Conservation (phyloP, 2,888 invertebrate species). For the Limenitis camilla region DNA sequence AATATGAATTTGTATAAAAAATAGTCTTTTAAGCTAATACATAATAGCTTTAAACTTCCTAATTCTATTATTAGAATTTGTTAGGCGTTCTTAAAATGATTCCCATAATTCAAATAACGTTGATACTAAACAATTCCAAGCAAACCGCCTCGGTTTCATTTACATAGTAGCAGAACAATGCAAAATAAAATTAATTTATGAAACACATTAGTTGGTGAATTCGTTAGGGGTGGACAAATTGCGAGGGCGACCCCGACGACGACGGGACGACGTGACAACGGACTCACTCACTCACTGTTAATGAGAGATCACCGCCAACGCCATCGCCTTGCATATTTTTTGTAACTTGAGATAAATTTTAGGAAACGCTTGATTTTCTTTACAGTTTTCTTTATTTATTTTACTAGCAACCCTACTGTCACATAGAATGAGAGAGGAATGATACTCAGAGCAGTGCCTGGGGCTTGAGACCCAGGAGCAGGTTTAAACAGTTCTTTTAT, state of each 20-base stretch:
- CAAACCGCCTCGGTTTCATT: slow-evolving; percentile 27
- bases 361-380: background rate
- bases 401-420: no score
- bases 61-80: no score
- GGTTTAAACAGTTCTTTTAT: no score
- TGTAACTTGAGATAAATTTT: slow-evolving; percentile 15
- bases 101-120: slow-evolving; percentile 1
- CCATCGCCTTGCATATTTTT: slow-evolving; percentile 24
- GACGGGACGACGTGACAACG: slow-evolving; percentile 47
- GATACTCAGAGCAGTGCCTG: no score
- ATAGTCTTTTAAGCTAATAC: no score
- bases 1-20: no score
- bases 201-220: slow-evolving; percentile 53
- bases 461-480: no score
- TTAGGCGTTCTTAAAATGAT: background rate
- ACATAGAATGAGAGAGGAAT: no score
- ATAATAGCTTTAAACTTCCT: no score
- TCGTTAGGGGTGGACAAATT: slow-evolving; percentile 56
- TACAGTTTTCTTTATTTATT: no score
- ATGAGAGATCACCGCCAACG: slow-evolving; percentile 52
- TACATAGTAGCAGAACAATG: slow-evolving; percentile 40
- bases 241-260: slow-evolving; percentile 37
- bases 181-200: slow-evolving; percentile 55
- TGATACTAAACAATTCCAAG: slow-evolving; percentile 5
- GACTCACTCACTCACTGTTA: slow-evolving; percentile 49